A percentile compares a stretch with the other conserved stretches of the same genome.
Conservation (phyloP, 2,113 vertebrate species). For the Tragelaphus buxtoni region DNA sequence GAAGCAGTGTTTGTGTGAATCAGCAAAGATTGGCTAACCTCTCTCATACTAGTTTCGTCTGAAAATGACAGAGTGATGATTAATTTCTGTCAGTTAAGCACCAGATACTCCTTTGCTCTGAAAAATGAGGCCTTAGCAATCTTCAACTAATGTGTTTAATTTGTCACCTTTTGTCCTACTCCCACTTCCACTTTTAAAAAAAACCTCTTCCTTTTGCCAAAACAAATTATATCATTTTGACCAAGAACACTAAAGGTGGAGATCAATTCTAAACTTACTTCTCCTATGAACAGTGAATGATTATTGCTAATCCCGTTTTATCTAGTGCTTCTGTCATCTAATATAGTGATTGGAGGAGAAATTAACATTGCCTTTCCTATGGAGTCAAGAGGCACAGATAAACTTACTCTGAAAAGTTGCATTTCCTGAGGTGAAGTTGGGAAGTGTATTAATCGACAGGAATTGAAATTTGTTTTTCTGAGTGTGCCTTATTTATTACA, state of each 20-base stretch:
- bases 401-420: background rate
- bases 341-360: background rate
- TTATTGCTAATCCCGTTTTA: background rate
- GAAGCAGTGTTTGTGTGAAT: background rate
- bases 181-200: background rate
- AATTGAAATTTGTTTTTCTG: conserved; percentile 6
- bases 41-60: background rate
- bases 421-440: background rate
- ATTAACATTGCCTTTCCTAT: background rate
- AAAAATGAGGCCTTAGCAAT: conserved; percentile 10
- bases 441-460: background rate
- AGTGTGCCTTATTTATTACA: background rate
- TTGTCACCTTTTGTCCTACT: conserved; percentile 22
- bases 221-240: conserved; percentile 11
- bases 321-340: background rate
- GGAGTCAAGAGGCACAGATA: background rate
- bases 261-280: background rate
- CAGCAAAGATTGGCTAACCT: background rate
- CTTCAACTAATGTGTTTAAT: background rate
- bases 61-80: background rate
- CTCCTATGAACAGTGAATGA: background rate
- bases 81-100: background rate
- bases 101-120: background rate
- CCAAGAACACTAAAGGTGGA: background rate
- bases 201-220: background rate